A percentile compares a stretch with the other conserved stretches of the same genome.
Evolutionary conservation across 2,797 vertebrate genomes (phyloP).

Genomic region (Psittacula echo): DNA sequence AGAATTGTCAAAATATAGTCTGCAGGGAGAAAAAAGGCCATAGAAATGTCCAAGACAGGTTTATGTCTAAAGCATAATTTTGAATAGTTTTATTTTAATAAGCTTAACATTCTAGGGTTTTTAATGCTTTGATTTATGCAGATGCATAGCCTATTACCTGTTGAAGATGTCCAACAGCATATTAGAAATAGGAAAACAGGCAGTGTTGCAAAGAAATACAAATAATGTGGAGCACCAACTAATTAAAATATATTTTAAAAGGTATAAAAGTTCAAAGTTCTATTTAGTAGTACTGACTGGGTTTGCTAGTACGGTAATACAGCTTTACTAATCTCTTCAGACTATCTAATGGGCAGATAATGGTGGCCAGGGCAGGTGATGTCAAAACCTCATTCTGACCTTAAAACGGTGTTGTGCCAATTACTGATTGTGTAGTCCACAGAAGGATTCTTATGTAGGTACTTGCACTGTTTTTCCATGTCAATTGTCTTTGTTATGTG

Average conservation of each 20-base stretch:
- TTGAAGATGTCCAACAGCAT: neutral
- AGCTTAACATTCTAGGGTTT: neutral
- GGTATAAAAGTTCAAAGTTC: neutral
- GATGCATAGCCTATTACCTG: neutral
- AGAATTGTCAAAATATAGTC: neutral
- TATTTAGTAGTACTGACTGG: neutral
- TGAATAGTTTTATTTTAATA: neutral
- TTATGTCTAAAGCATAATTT: neutral
- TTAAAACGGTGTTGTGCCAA: neutral
- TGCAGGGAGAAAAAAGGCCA: neutral
- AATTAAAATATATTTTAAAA: neutral
- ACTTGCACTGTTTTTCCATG: neutral
- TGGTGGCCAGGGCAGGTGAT: neutral
- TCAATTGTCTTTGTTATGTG: rapidly evolving
- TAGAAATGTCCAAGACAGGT: neutral
- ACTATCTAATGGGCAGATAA: neutral
- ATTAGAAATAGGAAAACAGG: neutral
- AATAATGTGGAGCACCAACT: neutral
- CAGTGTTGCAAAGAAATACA: neutral
- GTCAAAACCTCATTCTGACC: neutral
- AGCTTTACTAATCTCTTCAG: neutral
- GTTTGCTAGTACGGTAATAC: neutral
- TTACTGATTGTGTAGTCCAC: neutral
- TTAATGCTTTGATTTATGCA: neutral
- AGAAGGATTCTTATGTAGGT: rapidly evolving